A percentile compares a stretch with the other conserved stretches of the same genome.
These are phyloP conservation scores for Bubo blakistoni DNA, from an alignment of 2,113 vertebrate species.

Conservation along the genomic window DNA sequence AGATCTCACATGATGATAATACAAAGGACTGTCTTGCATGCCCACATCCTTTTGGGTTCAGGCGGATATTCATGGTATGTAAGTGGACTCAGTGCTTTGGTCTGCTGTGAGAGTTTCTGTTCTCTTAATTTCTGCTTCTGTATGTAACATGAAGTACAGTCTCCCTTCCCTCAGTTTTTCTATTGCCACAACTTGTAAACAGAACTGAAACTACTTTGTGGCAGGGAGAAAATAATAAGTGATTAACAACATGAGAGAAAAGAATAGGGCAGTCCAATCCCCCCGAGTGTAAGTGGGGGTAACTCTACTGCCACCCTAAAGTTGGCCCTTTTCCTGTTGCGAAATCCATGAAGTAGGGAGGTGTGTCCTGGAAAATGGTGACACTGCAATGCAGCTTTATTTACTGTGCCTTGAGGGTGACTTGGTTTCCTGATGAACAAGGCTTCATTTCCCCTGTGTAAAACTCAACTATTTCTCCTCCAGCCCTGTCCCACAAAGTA, in stretches of 20 bases:
- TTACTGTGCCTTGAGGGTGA: background rate
- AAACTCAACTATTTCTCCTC: background rate
- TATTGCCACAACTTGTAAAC: background rate
- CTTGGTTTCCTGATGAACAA: background rate
- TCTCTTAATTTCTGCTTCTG: background rate
- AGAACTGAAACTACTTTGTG: background rate
- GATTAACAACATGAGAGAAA: background rate
- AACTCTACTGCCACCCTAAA: background rate
- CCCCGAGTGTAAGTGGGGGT: rapidly evolving
- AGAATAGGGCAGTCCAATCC: background rate
- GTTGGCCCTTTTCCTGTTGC: background rate
- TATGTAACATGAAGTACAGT: background rate
- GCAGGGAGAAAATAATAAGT: background rate
- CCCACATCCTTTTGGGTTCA: background rate
- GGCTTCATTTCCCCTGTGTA: background rate
- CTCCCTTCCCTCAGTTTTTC: background rate
- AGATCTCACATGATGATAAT: background rate
- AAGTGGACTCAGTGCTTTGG: background rate
- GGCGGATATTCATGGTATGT: background rate
- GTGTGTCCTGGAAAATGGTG: background rate
- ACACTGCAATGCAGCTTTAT: background rate
- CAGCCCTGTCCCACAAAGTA: background rate
- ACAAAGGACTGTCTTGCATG: background rate
- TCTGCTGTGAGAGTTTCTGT: background rate
- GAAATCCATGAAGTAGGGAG: background rate